A percentile compares a stretch with the other conserved stretches of the same genome.
Evolutionary conservation across 2,113 vertebrate genomes (phyloP).

Genomic region (Mustela lutreola): DNA sequence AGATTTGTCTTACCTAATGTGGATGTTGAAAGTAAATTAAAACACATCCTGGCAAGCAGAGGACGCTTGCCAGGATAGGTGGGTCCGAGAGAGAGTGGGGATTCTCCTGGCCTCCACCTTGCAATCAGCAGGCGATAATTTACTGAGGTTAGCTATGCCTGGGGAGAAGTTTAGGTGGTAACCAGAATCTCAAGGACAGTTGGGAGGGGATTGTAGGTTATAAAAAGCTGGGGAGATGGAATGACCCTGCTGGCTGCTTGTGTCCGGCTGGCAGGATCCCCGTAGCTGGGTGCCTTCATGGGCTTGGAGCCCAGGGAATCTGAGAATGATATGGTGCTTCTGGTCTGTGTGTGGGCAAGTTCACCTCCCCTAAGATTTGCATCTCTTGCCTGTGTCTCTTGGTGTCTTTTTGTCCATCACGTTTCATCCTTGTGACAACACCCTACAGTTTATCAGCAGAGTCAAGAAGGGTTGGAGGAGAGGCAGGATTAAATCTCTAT

Average conservation of each 20-base stretch:
- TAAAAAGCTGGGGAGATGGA: background rate
- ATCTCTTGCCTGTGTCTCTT: background rate
- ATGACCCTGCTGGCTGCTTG: background rate
- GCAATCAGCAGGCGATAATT: background rate
- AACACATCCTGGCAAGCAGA: background rate
- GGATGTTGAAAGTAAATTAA: background rate
- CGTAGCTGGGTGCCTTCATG: rapidly evolving
- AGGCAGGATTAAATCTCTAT: background rate
- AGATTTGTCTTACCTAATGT: background rate
- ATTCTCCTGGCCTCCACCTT: background rate
- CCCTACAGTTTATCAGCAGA: background rate
- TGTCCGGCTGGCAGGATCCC: rapidly evolving
- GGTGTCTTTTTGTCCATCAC: background rate
- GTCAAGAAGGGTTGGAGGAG: background rate
- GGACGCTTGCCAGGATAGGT: too few species aligned
- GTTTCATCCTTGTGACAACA: background rate
- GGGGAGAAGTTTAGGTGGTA: background rate
- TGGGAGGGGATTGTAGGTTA: background rate
- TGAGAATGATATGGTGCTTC: too few species aligned
- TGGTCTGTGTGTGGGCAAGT: background rate
- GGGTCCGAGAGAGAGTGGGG: background rate
- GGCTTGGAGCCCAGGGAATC: background rate
- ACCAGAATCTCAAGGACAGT: background rate
- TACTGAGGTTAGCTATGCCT: background rate
- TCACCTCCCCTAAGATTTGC: background rate